These are phyloP conservation scores for Pardalotus punctatus DNA, from an alignment of 2,113 vertebrate genomes.

Conservation along the genomic window DNA sequence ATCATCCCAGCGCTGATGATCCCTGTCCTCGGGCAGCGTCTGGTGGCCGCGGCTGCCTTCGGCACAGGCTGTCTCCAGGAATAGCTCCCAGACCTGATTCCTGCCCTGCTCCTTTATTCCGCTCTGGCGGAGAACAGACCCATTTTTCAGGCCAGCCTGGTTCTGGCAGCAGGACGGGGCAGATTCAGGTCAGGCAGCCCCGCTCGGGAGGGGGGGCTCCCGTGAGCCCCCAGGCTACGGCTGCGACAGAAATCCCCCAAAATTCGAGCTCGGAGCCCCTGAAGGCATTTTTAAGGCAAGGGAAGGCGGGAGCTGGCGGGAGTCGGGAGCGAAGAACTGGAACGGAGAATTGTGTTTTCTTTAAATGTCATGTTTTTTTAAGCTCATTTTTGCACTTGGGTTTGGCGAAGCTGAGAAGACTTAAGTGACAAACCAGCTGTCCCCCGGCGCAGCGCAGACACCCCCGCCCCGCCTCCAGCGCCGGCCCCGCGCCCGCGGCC, in stretches of 20 bases:
- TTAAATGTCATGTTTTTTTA: constrained; percentile 12
- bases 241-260: rapidly evolving
- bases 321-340: not conserved
- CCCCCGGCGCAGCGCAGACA: not conserved
- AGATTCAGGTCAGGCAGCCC: not conserved
- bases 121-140: not conserved
- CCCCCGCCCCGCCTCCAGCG: not conserved
- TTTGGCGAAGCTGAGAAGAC: constrained; percentile 33
- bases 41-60: rapidly evolving
- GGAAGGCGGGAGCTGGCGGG: not conserved
- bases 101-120: not conserved
- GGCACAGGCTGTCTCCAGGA: not conserved
- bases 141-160: not conserved
- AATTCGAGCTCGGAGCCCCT: not conserved
- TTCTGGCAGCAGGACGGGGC: not conserved
- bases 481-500: not conserved
- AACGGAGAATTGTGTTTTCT: not conserved
- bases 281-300: not conserved
- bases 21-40: not conserved
- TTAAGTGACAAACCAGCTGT: constrained; percentile 46
- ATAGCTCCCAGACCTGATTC: not conserved
- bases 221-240: not conserved
- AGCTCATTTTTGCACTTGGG: constrained; percentile 3
- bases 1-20: rapidly evolving
- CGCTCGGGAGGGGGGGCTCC: not conserved